Conservation (phyloP, 37 sponge, comb jelly and placozoan genomes). For the Mnemiopsis leidyi region DNA sequence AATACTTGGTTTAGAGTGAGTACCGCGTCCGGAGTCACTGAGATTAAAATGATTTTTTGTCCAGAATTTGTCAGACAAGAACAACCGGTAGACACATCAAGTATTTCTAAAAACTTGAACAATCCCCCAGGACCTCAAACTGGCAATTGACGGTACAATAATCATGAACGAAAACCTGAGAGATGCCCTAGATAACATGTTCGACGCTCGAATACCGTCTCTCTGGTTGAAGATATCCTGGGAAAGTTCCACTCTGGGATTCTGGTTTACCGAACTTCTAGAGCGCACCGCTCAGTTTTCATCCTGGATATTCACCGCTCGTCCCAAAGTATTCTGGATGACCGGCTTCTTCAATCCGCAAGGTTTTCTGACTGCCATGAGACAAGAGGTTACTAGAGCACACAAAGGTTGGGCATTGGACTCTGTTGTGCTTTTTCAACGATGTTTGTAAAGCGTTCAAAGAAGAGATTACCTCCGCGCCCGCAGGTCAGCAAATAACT, state of each 20-base stretch:
- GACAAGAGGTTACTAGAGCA: constrained; percentile 93
- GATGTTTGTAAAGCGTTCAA: constrained; percentile 86
- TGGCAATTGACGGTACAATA: constrained; percentile 99
- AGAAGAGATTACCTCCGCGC: constrained; percentile 85
- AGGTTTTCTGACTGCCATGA: constrained; percentile 95
- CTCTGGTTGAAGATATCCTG: constrained; percentile 93
- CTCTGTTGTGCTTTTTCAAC: constrained; percentile 89
- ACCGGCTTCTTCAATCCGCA: constrained; percentile 98
- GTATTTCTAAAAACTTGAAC: too few species aligned
- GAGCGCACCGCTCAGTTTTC: constrained; percentile 90
- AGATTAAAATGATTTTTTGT: too few species aligned
- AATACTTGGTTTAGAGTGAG: not conserved
- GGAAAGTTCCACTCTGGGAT: constrained; percentile 94
- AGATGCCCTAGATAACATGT: constrained; percentile 93
- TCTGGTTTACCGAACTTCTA: constrained; percentile 97
- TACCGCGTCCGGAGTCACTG: too few species aligned
- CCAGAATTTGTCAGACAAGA: too few species aligned
- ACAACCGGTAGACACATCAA: too few species aligned
- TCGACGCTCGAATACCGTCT: constrained; percentile 91
- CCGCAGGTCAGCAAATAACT: constrained; percentile 64
- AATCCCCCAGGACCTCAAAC: constrained; percentile 84
- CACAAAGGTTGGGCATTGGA: constrained; percentile 98
- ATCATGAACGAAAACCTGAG: constrained; percentile 98
- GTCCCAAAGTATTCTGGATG: constrained; percentile 98
- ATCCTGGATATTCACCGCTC: constrained; percentile 82